Evolutionary conservation across 1,140 invertebrate species (phyloP), one percentile per base, ranked within the genome.

Genomic region (Bombus pyrosoma): DNA sequence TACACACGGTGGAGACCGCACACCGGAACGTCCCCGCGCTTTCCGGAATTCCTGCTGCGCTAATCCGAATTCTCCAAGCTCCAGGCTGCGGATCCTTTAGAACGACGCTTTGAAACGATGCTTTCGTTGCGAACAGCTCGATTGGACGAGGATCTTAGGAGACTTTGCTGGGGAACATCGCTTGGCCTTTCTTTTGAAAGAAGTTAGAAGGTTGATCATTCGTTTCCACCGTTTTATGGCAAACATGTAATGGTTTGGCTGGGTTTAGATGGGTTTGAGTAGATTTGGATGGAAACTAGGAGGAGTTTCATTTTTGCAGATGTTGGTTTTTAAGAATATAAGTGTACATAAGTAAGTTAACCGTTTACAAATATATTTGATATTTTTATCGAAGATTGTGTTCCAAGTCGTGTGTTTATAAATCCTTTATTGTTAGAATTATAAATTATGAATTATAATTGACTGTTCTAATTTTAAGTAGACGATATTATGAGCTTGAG

Each of bases 51-150:
- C 28, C 39, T 28, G 39, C 37, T 15, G 22, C 39, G 69, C 69
- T 72, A 72, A 72, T 41, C 39, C 69, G 39, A 41, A 72, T 72
- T 72, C 39, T n/a, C 69, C 25, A n/a, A 28, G 39, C 68, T 13
- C 6, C 69, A n/a, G 13, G 22, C 28, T n/a, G 28, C 13, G 39
- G 25, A 43, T 18, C 69, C 34, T 43, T 18, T 25, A 41, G 28
- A n/a, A 37, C n/a, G 39, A 43, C 13, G 37, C 37, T 72, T 72
- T 43, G 34, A 39, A 71, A 39, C 28, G 37, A 43, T 13, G 28
- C 69, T 72, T 18, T 43, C 18, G 39, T 72, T n/a, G 13, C 13
- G 28, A 15, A 22, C 0, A n/a, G 8, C 25, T 69, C 3, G 37
- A 69, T 39, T 25, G 62, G 2, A 6, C 13, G 13, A 53, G 18